Base-by-base conservation (phyloP, 64 coral and sea anemone genomes). In the Anthopleura sola region DNA sequence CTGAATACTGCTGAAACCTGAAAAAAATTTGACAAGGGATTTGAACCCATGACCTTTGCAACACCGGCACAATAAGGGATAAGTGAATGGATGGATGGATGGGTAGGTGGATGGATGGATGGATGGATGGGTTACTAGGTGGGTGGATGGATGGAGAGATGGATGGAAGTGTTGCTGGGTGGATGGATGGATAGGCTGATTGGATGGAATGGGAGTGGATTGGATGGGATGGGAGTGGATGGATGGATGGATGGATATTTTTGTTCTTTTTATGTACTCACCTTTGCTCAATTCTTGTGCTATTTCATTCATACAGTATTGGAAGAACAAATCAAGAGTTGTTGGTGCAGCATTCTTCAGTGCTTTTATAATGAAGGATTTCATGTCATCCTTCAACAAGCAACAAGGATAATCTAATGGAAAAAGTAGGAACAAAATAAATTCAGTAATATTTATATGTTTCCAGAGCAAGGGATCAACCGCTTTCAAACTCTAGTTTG, bases 301-400 rank as follows among this genome's bases (percentile, higher is more conserved):
- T 78, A 95, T 85, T 44, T 95, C 91, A 75, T 81, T 86, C 36
- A 92, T 86, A 16, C 86, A 89, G 23, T 88, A 92, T 37, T 92
- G 82, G 55, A 92, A 95, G 83, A 95, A 80, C 15, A 92, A 58
- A 55, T 95, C 89, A 37, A 95, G 36, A 1, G 94, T 89, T 5
- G 87, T 85, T 39, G 66, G 19, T 64, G 87, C 58, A 26, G 81
- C 92, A 49, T 92, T 89, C 21, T 83, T 86, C 20, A 95, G 37
- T 38, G 81, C 57, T 26, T 92, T 55, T 5, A 83, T 75, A 44
- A 95, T 78, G 74, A 95, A 91, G 1, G 32, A 77, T 62, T 92
- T 92, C 9, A 95, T 58, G 57, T 85, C 55, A 54, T 82, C 57
- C 12, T 86, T 81, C 21, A 95, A 37, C 21, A 92, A 19, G 58